phyloP scores from a whole-genome alignment of 1,140 invertebrate genomes.

The Saccostrea cuccullata region DNA sequence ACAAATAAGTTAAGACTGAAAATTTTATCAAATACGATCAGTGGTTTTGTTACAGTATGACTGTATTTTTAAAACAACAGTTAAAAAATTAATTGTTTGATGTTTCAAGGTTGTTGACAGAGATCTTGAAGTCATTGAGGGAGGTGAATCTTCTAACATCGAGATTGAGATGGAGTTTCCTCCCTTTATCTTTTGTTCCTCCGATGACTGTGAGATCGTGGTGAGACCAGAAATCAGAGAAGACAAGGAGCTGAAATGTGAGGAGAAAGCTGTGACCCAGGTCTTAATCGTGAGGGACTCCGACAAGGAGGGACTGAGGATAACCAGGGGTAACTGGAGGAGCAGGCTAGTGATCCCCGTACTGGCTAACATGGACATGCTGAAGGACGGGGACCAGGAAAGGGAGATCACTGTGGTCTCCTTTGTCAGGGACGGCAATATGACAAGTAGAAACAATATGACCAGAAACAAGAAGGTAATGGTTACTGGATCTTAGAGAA shows the following conservation, averaged over 20 bases:
- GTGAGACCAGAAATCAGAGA: background rate
- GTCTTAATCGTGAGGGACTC: background rate
- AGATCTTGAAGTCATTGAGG: slow-evolving; percentile 26
- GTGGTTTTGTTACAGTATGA: too few relatives aligned
- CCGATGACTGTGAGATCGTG: background rate
- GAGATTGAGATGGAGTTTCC: slow-evolving; percentile 39
- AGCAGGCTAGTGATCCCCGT: slow-evolving; percentile 52
- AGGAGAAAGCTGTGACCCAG: background rate
- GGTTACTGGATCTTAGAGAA: background rate
- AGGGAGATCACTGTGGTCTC: slow-evolving; percentile 55
- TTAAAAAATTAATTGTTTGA: background rate
- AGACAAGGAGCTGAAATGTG: slow-evolving; percentile 3
- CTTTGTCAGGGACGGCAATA: background rate
- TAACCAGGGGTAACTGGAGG: slow-evolving; percentile 50
- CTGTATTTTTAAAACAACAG: background rate
- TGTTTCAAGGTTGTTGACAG: slow-evolving; percentile 22
- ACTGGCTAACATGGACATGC: slow-evolving; percentile 58
- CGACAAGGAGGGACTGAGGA: background rate
- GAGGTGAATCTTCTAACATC: slow-evolving; percentile 34
- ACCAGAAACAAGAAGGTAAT: background rate
- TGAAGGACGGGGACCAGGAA: slow-evolving; percentile 62
- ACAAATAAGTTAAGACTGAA: too few relatives aligned
- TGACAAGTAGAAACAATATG: background rate
- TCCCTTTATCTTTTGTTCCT: slow-evolving; percentile 48
- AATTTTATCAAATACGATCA: too few relatives aligned